phyloP scores from a whole-genome alignment of 2,888 invertebrate species.

The Epistrophe eligans region DNA sequence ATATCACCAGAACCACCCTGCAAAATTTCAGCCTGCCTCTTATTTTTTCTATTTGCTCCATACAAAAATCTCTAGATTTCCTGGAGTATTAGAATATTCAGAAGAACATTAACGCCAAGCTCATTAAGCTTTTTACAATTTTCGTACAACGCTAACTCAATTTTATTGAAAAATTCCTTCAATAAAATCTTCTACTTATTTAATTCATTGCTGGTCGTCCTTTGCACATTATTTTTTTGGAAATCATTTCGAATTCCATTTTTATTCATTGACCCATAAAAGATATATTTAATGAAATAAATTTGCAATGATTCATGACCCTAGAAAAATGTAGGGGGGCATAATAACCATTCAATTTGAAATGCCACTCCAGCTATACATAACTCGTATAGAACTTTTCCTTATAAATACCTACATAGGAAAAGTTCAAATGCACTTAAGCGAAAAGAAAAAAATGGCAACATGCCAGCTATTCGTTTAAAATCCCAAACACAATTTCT shows the following conservation, averaged over 20 bases:
- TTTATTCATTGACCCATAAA: background rate
- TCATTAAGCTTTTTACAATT: too few species aligned
- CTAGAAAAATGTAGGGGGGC: background rate
- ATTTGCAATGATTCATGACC: background rate
- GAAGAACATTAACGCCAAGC: too few species aligned
- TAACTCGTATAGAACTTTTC: background rate
- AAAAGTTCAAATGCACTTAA: background rate
- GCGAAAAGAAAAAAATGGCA: background rate
- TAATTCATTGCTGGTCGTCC: background rate
- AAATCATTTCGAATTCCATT: background rate
- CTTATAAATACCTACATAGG: too few species aligned
- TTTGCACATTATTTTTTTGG: background rate
- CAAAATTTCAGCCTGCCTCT: too few species aligned
- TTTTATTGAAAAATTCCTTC: background rate
- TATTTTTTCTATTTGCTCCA: too few species aligned
- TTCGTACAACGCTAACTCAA: too few species aligned
- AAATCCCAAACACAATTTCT: background rate
- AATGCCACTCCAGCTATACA: background rate
- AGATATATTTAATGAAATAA: background rate
- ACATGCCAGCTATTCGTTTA: background rate
- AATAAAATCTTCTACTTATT: background rate
- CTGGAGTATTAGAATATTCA: too few species aligned
- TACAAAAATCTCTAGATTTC: too few species aligned
- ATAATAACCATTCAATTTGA: slow-evolving; percentile 22
- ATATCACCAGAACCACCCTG: too few species aligned